Base-by-base conservation (phyloP, 1,140 invertebrate species). In the Sycophaga agraensis region DNA sequence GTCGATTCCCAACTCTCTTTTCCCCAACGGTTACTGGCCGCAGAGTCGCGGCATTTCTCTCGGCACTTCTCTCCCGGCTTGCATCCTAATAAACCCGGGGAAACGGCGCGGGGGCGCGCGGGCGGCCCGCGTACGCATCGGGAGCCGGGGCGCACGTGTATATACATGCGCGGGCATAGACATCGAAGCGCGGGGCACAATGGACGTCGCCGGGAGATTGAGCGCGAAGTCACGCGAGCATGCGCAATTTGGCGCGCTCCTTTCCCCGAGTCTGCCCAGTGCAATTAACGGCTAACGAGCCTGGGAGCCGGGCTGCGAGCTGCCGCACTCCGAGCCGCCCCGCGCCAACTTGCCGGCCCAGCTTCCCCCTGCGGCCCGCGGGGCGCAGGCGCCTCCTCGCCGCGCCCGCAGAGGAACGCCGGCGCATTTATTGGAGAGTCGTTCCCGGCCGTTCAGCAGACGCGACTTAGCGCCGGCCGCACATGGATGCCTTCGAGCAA, bases 251-350 rank as follows among this genome's bases (percentile, higher is more conserved):
- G 50, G 51, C 16, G 19, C 31, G 43, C 43, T 48, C 19, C 43
- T 17, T 24, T 14, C 14, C 22, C 28, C 7, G 43, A n/a, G 58
- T 49, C 51, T 46, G 22, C 19, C 43, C 22, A 28, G 37, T 17
- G 60, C 60, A 56, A 62, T 62, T 62, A 62, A 54, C 28, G 43
- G 51, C 60, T 63, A 63, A 63, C 46, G 60, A 63, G 42, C 8
- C 40, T 34, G 46, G 54, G 51, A 63, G 56, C 45, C 31, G 26
- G 45, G 16, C 22, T 26, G 28, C 16, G 26, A 34, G 14, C 51
- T 43, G n/a, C n/a, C n/a, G n/a, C n/a, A n/a, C n/a, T n/a, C n/a
- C n/a, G n/a, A n/a, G n/a, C n/a, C n/a, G n/a, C n/a, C 12, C 7
- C n/a, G 16, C 35, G 24, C 1, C 8, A 8, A 42, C 35, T 6